Conservation (phyloP, 1,140 invertebrate genomes). For the Micrasema minimum region DNA sequence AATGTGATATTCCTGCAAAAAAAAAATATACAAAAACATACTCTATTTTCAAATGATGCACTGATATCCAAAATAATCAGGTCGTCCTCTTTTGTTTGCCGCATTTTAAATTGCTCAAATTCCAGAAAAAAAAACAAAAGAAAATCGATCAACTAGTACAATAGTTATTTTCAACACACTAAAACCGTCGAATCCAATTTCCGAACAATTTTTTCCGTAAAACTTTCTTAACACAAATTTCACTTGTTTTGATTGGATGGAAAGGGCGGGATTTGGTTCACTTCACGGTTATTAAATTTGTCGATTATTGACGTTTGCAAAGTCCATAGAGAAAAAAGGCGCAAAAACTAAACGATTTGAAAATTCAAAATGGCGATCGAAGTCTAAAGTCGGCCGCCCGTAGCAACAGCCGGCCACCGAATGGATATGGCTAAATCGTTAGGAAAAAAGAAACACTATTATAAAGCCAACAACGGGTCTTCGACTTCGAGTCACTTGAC, state of each 20-base stretch:
- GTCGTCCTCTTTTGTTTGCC: slow-evolving; percentile 21
- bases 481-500: neutral
- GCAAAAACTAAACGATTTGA: slow-evolving; percentile 7
- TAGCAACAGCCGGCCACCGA: slow-evolving; percentile 21
- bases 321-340: neutral
- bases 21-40: slow-evolving; percentile 3
- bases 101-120: slow-evolving; percentile 5
- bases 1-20: slow-evolving; percentile 10
- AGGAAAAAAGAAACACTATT: neutral
- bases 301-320: neutral
- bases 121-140: neutral
- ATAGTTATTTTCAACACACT: neutral
- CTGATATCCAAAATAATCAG: slow-evolving; percentile 31
- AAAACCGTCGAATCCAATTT: neutral
- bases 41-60: slow-evolving; percentile 6
- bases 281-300: neutral
- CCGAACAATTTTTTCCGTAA: neutral
- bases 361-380: slow-evolving; percentile 8
- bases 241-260: neutral
- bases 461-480: neutral
- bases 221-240: neutral
- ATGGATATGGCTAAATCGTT: neutral
- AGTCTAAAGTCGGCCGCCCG: neutral
- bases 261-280: neutral
- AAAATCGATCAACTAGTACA: neutral